phyloP scores from a whole-genome alignment of 2,113 vertebrate species.

The Trochalopteron elliotii region DNA sequence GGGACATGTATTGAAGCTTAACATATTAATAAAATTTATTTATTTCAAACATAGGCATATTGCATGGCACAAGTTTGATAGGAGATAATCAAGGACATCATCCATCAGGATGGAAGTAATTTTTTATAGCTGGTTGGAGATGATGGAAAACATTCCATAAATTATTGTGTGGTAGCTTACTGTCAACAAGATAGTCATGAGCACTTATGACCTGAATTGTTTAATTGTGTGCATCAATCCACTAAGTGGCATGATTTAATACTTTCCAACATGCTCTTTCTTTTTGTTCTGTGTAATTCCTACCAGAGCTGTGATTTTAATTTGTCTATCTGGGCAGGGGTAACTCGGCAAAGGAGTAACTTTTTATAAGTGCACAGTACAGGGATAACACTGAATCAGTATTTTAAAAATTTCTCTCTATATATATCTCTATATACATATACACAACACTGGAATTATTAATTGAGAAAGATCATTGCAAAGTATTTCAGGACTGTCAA shows the following conservation, averaged over 20 bases:
- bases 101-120: background rate
- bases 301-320: background rate
- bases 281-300: background rate
- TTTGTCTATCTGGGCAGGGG: background rate
- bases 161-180: background rate
- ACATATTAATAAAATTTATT: background rate
- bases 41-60: background rate
- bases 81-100: background rate
- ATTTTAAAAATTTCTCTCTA: background rate
- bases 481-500: background rate
- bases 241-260: background rate
- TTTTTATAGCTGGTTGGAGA: background rate
- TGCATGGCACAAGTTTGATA: background rate
- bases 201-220: background rate
- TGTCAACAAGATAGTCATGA: background rate
- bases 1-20: background rate
- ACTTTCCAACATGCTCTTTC: background rate
- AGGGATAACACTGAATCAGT: background rate
- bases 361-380: background rate
- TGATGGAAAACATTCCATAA: background rate
- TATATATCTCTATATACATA: background rate
- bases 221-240: background rate
- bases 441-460: background rate
- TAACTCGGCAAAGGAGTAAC: background rate
- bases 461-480: background rate